Evolutionary conservation across 2,113 vertebrate species (phyloP), one percentile per base, ranked within the genome.

Genomic region (Nesogale talazaci): DNA sequence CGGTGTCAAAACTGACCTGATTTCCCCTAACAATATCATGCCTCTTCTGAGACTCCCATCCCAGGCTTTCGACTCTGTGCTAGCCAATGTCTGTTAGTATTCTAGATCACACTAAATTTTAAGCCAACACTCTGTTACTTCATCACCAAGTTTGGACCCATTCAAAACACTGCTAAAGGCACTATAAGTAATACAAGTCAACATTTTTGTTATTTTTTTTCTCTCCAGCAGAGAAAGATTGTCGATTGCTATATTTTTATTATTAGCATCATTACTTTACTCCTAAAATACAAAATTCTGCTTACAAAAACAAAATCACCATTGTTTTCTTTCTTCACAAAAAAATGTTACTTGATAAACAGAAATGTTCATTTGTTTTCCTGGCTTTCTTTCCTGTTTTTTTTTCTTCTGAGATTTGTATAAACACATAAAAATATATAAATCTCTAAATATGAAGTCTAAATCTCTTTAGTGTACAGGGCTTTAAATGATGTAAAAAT

Each of bases 381-480:
- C 36, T 93, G 90, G 17, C 42, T 90, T 88, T 76, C 59, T 87
- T 84, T 94, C 57, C 42, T 61, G 81, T 89, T 89, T 70, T 86
- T 70, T 86, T 83, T 56, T 65, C 85, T 81, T 78, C 22, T 74
- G 27, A 29, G 59, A 94, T 95, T 95, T 94, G 70, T 91, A 94
- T 80, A 87, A 89, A 91, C 59, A 91, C 61, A 16, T 90, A 93
- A 96, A 94, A 91, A 63, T 85, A 93, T n/a, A 93, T 93, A 96
- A 95, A 72, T 87, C 84, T 96, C 76, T 89, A 46, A 92, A 78
- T 38, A 92, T 84, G 69, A 95, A 96, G 92, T 84, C 65, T 86
- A 95, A 94, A 89, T 86, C 79, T 94, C 63, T 94, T 92, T 87
- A 83, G 82, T 88, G 67, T 77, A 34, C 38, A 46, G 72, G 86